These are phyloP conservation scores for Hoplostethus atlanticus DNA, from an alignment of 2,797 vertebrate species.

Conservation along the genomic window DNA sequence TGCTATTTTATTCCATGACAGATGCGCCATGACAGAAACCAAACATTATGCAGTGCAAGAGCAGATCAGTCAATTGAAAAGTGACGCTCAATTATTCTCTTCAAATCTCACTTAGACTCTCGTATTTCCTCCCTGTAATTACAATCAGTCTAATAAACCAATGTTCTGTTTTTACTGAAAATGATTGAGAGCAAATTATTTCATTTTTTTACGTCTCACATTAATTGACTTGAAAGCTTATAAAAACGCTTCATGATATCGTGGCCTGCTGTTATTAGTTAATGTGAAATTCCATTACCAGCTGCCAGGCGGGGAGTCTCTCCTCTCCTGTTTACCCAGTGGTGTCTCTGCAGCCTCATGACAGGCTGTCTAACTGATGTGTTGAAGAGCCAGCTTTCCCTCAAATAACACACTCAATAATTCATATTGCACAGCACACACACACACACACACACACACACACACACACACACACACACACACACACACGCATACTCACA, in stretches of 20 bases:
- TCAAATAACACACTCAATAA: conserved; percentile 85
- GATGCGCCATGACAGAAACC: neutral
- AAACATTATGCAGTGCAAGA: neutral
- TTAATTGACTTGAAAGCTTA: conserved; percentile 49
- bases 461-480: neutral
- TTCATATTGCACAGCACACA: conserved; percentile 66
- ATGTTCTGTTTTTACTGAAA: conserved; percentile 29
- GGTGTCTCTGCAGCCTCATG: conserved; percentile 40
- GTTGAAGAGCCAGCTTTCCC: conserved; percentile 76
- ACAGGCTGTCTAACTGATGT: conserved; percentile 66
- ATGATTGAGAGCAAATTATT: conserved; percentile 30
- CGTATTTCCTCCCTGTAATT: conserved; percentile 21
- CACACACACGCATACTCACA: conserved; percentile 1
- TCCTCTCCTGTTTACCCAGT: conserved; percentile 31
- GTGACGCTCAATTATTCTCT: conserved; percentile 4
- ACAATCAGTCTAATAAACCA: conserved; percentile 18
- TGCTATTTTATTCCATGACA: neutral
- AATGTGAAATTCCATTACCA: conserved; percentile 65
- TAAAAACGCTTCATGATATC: conserved; percentile 43
- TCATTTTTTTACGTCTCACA: neutral
- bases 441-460: neutral
- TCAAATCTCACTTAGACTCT: conserved; percentile 15
- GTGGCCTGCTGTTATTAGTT: conserved; percentile 33
- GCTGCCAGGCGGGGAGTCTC: neutral
- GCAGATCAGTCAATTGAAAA: conserved; percentile 4